Percentiles rank a stretch among this genome's conserved stretches.
Conservation (phyloP, 1,140 invertebrate species). For the Polypedilum pembai region DNA sequence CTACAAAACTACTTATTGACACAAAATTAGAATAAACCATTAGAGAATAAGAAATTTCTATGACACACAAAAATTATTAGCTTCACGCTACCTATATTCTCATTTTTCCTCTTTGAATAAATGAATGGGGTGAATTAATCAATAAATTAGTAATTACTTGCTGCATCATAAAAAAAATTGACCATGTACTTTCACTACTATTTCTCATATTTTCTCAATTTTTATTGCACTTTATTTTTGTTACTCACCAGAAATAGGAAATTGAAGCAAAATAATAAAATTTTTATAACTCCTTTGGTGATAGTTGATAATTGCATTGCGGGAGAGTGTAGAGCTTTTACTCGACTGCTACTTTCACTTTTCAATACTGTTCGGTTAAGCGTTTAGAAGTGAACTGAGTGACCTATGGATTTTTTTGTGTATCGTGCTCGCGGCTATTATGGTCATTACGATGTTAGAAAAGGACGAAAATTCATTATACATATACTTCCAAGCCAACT, state of each 20-base stretch:
- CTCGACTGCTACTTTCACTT: not conserved
- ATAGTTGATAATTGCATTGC: not conserved
- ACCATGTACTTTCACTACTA: too few species aligned
- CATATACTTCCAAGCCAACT: not conserved
- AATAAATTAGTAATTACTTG: too few species aligned
- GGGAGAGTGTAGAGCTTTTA: not conserved
- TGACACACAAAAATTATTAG: too few species aligned
- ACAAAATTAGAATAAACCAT: too few species aligned
- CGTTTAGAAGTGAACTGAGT: not conserved
- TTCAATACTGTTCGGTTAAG: not conserved
- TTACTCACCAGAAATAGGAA: constrained; percentile 62
- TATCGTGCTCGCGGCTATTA: not conserved
- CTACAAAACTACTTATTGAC: too few species aligned
- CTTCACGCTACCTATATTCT: too few species aligned
- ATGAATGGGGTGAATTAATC: too few species aligned
- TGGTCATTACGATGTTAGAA: constrained; percentile 1
- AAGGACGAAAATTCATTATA: constrained; percentile 12
- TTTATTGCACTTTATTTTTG: not conserved
- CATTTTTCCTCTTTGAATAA: too few species aligned
- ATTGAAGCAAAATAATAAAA: constrained; percentile 64
- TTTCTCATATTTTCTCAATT: too few species aligned
- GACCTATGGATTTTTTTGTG: not conserved
- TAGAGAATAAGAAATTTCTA: too few species aligned
- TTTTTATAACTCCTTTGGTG: constrained; percentile 51
- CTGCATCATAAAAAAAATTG: too few species aligned